Percentiles rank a stretch among this genome's conserved stretches.
Conservation (phyloP, 2,113 vertebrate species). For the Casuarius casuarius region DNA sequence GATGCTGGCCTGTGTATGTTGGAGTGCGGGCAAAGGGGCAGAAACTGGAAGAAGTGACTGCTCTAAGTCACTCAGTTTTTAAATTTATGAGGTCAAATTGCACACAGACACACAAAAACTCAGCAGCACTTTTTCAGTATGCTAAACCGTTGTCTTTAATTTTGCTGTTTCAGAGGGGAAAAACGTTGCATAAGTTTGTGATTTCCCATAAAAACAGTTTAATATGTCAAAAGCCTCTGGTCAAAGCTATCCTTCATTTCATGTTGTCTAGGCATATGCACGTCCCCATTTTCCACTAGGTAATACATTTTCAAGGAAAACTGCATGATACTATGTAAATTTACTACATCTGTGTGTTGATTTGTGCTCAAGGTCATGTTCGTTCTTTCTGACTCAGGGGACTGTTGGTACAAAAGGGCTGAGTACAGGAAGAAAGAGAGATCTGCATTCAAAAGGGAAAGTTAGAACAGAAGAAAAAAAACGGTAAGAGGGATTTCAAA, state of each 20-base stretch:
- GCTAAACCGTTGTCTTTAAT: background rate
- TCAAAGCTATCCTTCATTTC: slow-evolving; percentile 35
- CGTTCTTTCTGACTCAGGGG: slow-evolving; percentile 20
- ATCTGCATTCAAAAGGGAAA: background rate
- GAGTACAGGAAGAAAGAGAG: background rate
- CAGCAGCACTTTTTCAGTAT: background rate
- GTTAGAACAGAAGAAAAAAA: background rate
- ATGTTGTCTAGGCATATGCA: background rate
- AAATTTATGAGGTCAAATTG: background rate
- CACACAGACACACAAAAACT: background rate
- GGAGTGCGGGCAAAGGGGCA: background rate
- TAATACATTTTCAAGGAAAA: slow-evolving; percentile 54
- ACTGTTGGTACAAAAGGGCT: slow-evolving; percentile 9
- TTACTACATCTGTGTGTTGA: background rate
- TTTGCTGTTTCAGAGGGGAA: background rate
- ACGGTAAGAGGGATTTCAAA: background rate
- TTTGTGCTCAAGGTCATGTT: slow-evolving; percentile 44
- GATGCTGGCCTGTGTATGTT: background rate
- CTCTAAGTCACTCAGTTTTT: background rate
- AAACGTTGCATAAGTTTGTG: background rate
- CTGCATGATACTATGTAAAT: slow-evolving; percentile 49
- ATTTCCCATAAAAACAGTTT: slow-evolving; percentile 34
- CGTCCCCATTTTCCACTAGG: slow-evolving; percentile 6
- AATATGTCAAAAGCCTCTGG: background rate
- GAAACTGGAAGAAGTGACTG: background rate